Base-by-base conservation (phyloP, 2,888 invertebrate species). In the Petrophora chlorosata region DNA sequence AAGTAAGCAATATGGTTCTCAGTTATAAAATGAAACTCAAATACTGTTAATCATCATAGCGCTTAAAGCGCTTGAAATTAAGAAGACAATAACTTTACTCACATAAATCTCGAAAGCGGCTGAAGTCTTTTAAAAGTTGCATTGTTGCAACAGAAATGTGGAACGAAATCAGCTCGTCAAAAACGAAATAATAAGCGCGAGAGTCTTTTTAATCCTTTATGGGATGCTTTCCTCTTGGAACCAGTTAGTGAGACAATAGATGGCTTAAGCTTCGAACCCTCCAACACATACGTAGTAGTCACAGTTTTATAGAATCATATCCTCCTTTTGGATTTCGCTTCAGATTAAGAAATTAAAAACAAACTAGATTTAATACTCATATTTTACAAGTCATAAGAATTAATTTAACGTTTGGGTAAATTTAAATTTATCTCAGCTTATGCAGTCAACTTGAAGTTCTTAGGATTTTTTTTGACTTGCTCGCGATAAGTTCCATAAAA, bases 241-340 rank as follows among this genome's bases (percentile, higher is more conserved):
- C 79, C 70, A 62, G 76, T 79, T 70, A 64, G 53, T 47, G 70
- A 71, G 70, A 80, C 78, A 81, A 81, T 77, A 32, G 38, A 19
- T n/a, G n/a, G n/a, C 22, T 28, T 8, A 16, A 25, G 12, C 16
- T 15, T 25, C 32, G 8, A 15, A 17, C 59, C 53, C 33, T 35
- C 34, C 25, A 9, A 28, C n/a, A n/a, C n/a, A n/a, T n/a, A n/a
- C n/a, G n/a, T n/a, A n/a, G n/a, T n/a, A n/a, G n/a, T n/a, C n/a
- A n/a, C n/a, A n/a, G n/a, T n/a, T n/a, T n/a, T n/a, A n/a, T n/a
- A n/a, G n/a, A n/a, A n/a, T n/a, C n/a, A n/a, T n/a, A n/a, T n/a
- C n/a, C n/a, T n/a, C n/a, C n/a, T n/a, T n/a, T n/a, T n/a, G n/a
- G n/a, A n/a, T n/a, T n/a, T n/a, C n/a, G n/a, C n/a, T n/a, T n/a